Evolutionary conservation across 2,113 vertebrate genomes (phyloP).

Genomic region (Nerophis ophidion): DNA sequence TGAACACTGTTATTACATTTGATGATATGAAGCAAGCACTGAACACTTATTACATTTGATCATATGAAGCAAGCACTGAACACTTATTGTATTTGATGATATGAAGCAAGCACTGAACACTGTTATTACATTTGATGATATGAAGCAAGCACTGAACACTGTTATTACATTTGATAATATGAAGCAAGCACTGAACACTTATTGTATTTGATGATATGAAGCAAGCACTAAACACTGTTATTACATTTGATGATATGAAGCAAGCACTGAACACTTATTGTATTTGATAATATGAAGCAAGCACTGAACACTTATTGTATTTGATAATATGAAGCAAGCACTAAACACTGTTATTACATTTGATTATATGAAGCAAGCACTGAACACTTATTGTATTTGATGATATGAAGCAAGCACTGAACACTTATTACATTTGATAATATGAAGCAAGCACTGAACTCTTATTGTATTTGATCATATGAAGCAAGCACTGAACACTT

Average conservation of each 20-base stretch:
- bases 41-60: slow-evolving; percentile 60
- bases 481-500: too few relatives aligned
- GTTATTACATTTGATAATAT: slow-evolving; percentile 67
- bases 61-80: too few relatives aligned
- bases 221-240: too few relatives aligned
- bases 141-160: too few relatives aligned
- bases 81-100: slow-evolving; percentile 64
- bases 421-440: slow-evolving; percentile 63
- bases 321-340: too few relatives aligned
- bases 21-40: too few relatives aligned
- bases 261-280: not conserved
- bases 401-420: too few relatives aligned
- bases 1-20: slow-evolving; percentile 43
- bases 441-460: too few relatives aligned
- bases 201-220: slow-evolving; percentile 72
- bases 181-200: too few relatives aligned
- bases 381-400: slow-evolving; percentile 57
- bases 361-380: slow-evolving; percentile 67
- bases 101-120: too few relatives aligned
- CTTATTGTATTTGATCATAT: slow-evolving; percentile 67
- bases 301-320: not conserved
- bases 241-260: slow-evolving; percentile 74
- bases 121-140: slow-evolving; percentile 66
- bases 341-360: slow-evolving; percentile 27
- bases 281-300: too few relatives aligned